A percentile compares a stretch with the other conserved stretches of the same genome.
These are phyloP conservation scores for Xylocopa sonorina DNA, from an alignment of 1,140 invertebrate species.

Conservation along the genomic window DNA sequence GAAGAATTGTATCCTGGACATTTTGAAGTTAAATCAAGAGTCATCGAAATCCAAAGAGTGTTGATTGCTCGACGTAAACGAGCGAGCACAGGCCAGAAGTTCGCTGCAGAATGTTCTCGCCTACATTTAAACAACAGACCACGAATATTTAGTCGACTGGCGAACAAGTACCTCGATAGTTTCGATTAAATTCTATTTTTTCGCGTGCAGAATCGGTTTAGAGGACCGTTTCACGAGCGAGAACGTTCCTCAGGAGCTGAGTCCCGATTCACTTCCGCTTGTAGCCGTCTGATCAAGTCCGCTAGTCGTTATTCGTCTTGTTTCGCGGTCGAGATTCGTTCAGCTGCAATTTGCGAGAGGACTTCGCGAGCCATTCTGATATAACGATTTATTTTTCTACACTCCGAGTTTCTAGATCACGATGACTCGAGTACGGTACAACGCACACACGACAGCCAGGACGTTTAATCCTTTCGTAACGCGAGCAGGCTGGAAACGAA, in stretches of 20 bases:
- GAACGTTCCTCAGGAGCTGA: constrained; percentile 14
- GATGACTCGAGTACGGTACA: constrained; percentile 47
- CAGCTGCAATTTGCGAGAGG: background rate
- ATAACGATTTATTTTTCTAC: constrained; percentile 78
- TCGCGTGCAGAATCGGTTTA: constrained; percentile 3
- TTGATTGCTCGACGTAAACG: background rate
- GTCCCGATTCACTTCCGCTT: constrained; percentile 4
- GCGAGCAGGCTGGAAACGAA: no score
- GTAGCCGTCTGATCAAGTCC: constrained; percentile 9
- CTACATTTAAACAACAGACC: constrained; percentile 1
- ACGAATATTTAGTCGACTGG: background rate
- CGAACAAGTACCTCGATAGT: constrained; percentile 7
- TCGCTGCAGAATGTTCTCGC: background rate
- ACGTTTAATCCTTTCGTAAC: constrained; percentile 40
- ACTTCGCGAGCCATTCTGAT: constrained; percentile 47
- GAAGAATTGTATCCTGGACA: background rate
- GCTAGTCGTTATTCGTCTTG: no score
- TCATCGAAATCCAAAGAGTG: background rate
- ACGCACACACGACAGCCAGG: constrained; percentile 48
- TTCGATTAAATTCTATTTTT: constrained; percentile 12
- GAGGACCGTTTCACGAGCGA: background rate
- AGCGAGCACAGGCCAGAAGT: background rate
- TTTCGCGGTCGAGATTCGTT: constrained; percentile 27
- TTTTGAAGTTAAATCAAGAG: background rate
- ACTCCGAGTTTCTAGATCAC: constrained; percentile 72